These are phyloP conservation scores for Andinoacara biseriatus DNA, from an alignment of 2,113 vertebrate genomes.

Conservation along the genomic window DNA sequence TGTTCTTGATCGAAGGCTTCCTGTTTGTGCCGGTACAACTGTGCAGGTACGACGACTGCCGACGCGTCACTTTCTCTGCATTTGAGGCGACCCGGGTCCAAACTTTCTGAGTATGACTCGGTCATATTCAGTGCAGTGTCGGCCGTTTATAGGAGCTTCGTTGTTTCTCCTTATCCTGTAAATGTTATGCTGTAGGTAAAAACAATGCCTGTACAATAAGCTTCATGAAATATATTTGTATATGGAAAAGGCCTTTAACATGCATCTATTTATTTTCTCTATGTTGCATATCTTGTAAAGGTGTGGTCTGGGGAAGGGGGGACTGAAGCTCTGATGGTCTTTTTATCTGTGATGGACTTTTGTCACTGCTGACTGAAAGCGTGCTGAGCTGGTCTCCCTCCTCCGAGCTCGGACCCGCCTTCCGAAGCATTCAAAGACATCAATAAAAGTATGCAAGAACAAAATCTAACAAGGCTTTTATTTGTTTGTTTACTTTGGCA, in stretches of 20 bases:
- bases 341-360: slow-evolving; percentile 52
- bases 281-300: slow-evolving; percentile 72
- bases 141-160: slow-evolving; percentile 4
- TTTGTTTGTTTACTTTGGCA: not conserved
- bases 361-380: slow-evolving; percentile 47
- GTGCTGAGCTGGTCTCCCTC: slow-evolving; percentile 41
- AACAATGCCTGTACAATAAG: slow-evolving; percentile 85
- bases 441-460: slow-evolving; percentile 75
- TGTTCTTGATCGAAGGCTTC: slow-evolving; percentile 23
- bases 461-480: not conserved
- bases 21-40: not conserved
- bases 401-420: slow-evolving; percentile 53
- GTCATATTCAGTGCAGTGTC: not conserved
- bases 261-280: slow-evolving; percentile 91
- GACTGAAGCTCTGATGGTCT: slow-evolving; percentile 24
- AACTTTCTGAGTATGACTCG: not conserved
- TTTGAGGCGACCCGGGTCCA: not conserved
- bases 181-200: slow-evolving; percentile 74
- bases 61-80: not conserved
- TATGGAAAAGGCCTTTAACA: slow-evolving; percentile 86
- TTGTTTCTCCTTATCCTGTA: slow-evolving; percentile 72
- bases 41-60: not conserved
- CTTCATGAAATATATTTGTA: slow-evolving; percentile 87
- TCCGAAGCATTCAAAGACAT: slow-evolving; percentile 77
- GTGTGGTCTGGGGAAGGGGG: slow-evolving; percentile 32